Evolutionary conservation across 2,797 vertebrate species (phyloP), one percentile per base, ranked within the genome.

Genomic region (Kryptolebias ocellatus): DNA sequence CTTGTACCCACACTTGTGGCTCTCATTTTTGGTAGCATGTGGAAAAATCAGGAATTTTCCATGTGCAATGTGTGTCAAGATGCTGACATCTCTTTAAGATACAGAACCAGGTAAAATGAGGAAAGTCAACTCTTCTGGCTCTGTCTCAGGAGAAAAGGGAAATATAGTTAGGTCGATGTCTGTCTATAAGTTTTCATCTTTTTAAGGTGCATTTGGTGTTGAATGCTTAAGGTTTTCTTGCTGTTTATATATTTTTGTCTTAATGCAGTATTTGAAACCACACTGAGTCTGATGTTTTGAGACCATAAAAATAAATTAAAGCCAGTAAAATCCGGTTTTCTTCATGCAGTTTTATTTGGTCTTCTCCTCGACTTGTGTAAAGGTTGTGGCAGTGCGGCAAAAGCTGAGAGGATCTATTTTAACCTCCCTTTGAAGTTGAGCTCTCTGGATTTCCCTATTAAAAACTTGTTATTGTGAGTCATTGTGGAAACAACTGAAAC

Each of bases 31-130:
- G 66, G 70, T 76, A 76, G 66, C 76, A 53, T 71, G 78, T 76
- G 85, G 68, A 79, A 64, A 75, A 73, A 80, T 87, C 84, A 89
- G 82, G 76, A 86, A 87, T 90, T 81, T 86, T 81, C 65, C 72
- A 74, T 76, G 79, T 83, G 76, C 69, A 64, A 52, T 67, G 60
- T 55, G 44, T 81, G 74, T 76, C 72, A 69, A 61, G 73, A 79
- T 74, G 83, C 67, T 81, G 83, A 88, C 66, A 63, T 80, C 78
- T 88, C 64, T 79, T 74, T 90, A 73, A 74, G 68, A 70, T 66
- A 72, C 56, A 54, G 69, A 63, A 60, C n/a, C 53, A 45, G 69
- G 76, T 72, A 83, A 63, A 34, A 62, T 2, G 4, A 0, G 45
- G 12, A 52, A 70, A 57, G 37, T 59, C 64, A 64, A 56, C 62